phyloP scores from a whole-genome alignment of 92 coral and sea anemone species.

The Porites lobata region DNA sequence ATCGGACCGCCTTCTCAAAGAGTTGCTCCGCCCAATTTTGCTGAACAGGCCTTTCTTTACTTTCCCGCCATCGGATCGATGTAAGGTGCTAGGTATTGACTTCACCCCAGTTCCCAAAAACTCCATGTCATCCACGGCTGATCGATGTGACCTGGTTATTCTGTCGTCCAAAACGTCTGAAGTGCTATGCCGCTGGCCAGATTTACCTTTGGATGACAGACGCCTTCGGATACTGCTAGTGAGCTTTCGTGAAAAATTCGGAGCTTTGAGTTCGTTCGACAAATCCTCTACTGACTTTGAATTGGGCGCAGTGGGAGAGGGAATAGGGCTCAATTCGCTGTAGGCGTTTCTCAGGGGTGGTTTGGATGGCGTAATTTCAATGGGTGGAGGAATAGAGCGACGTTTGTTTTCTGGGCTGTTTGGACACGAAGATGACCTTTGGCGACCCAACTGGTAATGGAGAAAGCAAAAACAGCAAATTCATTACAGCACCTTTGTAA shows the following conservation, averaged over 20 bases:
- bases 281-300: slow-evolving; percentile 1
- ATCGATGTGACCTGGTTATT: slow-evolving; percentile 52
- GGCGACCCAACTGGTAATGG: slow-evolving; percentile 21
- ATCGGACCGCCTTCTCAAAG: slow-evolving; percentile 84
- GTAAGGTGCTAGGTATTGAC: slow-evolving; percentile 38
- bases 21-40: slow-evolving; percentile 70
- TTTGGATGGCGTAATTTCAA: slow-evolving; percentile 9
- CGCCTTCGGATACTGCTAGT: slow-evolving; percentile 81
- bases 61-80: slow-evolving; percentile 67
- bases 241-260: slow-evolving; percentile 63
- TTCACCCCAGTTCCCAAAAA: slow-evolving; percentile 37
- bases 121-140: slow-evolving; percentile 28
- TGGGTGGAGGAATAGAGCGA: neutral
- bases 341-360: neutral
- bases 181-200: slow-evolving; percentile 83
- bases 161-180: slow-evolving; percentile 82
- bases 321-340: slow-evolving; percentile 42
- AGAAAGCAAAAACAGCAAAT: neutral
- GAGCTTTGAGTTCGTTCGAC: slow-evolving; percentile 3
- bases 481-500: neutral
- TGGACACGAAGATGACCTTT: slow-evolving; percentile 33
- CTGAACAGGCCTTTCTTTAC: slow-evolving; percentile 76
- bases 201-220: slow-evolving; percentile 64
- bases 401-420: slow-evolving; percentile 36
- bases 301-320: slow-evolving; percentile 33